Evolutionary conservation across 64 coral and sea anemone species (phyloP), one percentile per base, ranked within the genome.

Genomic region (Anthopleura sola): DNA sequence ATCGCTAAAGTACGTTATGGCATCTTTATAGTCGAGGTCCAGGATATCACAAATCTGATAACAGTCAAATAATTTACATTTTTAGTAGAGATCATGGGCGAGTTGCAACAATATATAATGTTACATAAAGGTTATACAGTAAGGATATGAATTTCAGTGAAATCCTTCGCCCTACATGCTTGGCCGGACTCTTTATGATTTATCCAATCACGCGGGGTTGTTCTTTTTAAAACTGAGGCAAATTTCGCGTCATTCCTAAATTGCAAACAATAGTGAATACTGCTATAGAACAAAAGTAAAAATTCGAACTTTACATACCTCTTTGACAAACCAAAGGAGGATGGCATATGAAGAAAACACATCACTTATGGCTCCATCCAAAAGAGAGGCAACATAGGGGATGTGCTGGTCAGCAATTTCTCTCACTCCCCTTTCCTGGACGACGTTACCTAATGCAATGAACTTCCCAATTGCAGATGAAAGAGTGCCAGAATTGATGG

Each of bases 1-100:
- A 28, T 62, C 40, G 5, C 16, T 32, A 34, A 86, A 86, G 62
- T 86, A 86, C 26, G 16, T 23, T 74, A 32, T 18, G 8, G 50
- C 62, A 32, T 86, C 62, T 18, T 49, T 19, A 28, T 36, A 74
- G 20, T 47, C 19, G 23, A 32, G 18, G 12, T 33, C 55, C 34
- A 87, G 33, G 16, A 79, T 40, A 48, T 37, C 34, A 29, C 86
- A 87, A 28, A 78, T 87, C 86, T 87, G 75, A 78, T 78, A 87
- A 57, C 26, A 29, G n/a, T 37, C 6, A 84, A 15, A 29, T 84
- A 5, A 62, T 84, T 36, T 12, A 84, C 33, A 0, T 83, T 37
- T 37, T 31, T 54, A 31, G 50, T 31, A 20, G 55, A 12, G 3
- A 83, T 83, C 51, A 53, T 36, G 26, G 49, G 29, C 48, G 29